Evolutionary conservation across 2,113 vertebrate genomes (phyloP), one percentile per base, ranked within the genome.

Genomic region (Electrona antarctica): DNA sequence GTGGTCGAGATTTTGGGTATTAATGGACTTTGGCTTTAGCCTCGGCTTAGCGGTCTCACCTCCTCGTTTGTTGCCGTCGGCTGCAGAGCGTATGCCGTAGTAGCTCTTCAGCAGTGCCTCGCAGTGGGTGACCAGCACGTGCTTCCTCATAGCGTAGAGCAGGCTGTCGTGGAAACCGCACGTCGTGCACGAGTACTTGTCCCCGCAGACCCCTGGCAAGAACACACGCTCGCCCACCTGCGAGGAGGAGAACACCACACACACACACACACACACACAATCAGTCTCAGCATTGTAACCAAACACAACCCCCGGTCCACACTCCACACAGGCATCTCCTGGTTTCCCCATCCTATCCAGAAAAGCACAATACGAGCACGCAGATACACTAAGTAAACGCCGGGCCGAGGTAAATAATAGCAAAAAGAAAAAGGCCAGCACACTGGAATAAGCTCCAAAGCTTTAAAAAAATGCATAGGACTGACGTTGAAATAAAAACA

Each of bases 91-190:
- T 74, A 93, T 88, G 0, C 95, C 95, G 62, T 94, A 96, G 87
- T 96, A 97, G 0, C 81, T 77, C 63, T 88, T 91, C 67, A 96
- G 52, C 67, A 96, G 56, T 9, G 90, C 71, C 48, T 92, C 77
- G 51, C 94, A 94, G 80, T 97, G 95, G 69, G 90, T 94, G 8
- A 95, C 84, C 72, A 97, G 89, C 58, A 96, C 94, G 2, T 97
- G 95, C 74, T 95, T 96, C 90, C 95, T 96, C 92, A 96, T 95
- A 62, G 93, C 95, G 73, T 97, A 97, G 77, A 96, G 93, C 46
- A 96, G 58, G 0, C 92, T 94, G 69, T 95, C 95, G 21, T 93
- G 92, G 63, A 94, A 96, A 48, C 92, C 93, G 79, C 95, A 97
- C 70, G 92, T 94, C 67, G 92, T 81, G 76, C 95, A 97, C 0